phyloP scores from a whole-genome alignment of 2,888 invertebrate species.

The Encarsia formosa region DNA sequence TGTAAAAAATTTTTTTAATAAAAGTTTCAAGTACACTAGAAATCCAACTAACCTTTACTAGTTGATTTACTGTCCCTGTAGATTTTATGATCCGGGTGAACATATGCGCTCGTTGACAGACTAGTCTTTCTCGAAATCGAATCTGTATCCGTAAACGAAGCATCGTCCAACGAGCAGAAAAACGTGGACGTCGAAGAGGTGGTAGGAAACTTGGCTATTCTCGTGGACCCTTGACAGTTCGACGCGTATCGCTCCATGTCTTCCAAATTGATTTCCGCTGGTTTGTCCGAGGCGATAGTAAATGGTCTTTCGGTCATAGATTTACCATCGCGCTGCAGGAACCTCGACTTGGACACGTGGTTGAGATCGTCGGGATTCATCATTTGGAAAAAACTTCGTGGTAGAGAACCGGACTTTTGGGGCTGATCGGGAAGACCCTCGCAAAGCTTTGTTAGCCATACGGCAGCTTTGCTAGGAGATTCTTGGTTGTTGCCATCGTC shows the following conservation, averaged over 20 bases:
- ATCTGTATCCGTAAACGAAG: constrained; percentile 50
- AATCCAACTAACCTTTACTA: constrained; percentile 35
- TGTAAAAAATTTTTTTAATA: neutral
- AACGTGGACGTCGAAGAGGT: constrained; percentile 58
- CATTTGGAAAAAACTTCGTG: constrained; percentile 73
- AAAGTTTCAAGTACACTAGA: neutral
- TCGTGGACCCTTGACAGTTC: constrained; percentile 42
- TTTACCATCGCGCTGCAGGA: constrained; percentile 60
- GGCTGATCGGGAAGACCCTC: constrained; percentile 65
- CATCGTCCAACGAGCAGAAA: constrained; percentile 55
- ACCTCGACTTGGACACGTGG: constrained; percentile 49
- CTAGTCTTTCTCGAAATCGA: constrained; percentile 47
- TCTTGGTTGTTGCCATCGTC: constrained; percentile 37
- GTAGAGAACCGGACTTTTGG: constrained; percentile 73
- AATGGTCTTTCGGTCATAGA: constrained; percentile 64
- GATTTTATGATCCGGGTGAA: constrained; percentile 78
- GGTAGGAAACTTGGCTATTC: constrained; percentile 48
- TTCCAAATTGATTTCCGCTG: constrained; percentile 64
- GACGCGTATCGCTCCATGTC: constrained; percentile 60
- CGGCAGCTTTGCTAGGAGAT: constrained; percentile 63
- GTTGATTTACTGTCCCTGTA: constrained; percentile 61
- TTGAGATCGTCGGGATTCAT: constrained; percentile 54
- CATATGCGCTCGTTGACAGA: constrained; percentile 46
- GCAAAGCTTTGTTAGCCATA: constrained; percentile 66
- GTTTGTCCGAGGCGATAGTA: constrained; percentile 69